Evolutionary conservation across 2,797 vertebrate genomes (phyloP).

Genomic region (Chaetodon trifasciatus): DNA sequence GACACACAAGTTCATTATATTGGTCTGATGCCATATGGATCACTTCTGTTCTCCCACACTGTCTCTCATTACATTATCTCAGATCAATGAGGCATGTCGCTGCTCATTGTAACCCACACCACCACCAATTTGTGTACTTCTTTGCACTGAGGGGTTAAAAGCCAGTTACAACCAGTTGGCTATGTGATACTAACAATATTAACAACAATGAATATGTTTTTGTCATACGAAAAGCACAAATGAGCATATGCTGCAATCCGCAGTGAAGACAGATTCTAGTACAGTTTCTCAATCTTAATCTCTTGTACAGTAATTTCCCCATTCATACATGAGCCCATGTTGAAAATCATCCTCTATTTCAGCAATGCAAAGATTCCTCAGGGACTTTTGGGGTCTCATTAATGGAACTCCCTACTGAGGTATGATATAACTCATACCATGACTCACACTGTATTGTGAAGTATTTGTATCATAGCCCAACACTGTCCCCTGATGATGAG

Average conservation of each 20-base stretch:
- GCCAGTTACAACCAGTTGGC: constrained; percentile 41
- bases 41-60: constrained; percentile 24
- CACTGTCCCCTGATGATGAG: constrained; percentile 43
- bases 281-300: constrained; percentile 3
- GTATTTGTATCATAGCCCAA: constrained; percentile 50
- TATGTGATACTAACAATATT: constrained; percentile 1
- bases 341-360: constrained; percentile 28
- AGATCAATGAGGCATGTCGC: constrained; percentile 57
- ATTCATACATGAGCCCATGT: neutral
- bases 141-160: constrained; percentile 43
- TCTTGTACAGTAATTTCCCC: neutral
- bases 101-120: constrained; percentile 33
- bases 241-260: constrained; percentile 1
- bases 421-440: constrained; percentile 31
- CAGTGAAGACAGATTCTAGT: constrained; percentile 6
- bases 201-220: constrained; percentile 3
- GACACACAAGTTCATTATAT: constrained; percentile 60
- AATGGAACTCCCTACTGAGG: constrained; percentile 43
- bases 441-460: constrained; percentile 49
- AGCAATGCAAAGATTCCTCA: constrained; percentile 11
- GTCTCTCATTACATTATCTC: constrained; percentile 60
- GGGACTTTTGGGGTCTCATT: constrained; percentile 29
- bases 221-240: neutral
- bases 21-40: constrained; percentile 56
- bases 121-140: constrained; percentile 15